Evolutionary conservation across 2,888 invertebrate genomes (phyloP), one percentile per base, ranked within the genome.

Genomic region (Rotaria magnacalcarata): DNA sequence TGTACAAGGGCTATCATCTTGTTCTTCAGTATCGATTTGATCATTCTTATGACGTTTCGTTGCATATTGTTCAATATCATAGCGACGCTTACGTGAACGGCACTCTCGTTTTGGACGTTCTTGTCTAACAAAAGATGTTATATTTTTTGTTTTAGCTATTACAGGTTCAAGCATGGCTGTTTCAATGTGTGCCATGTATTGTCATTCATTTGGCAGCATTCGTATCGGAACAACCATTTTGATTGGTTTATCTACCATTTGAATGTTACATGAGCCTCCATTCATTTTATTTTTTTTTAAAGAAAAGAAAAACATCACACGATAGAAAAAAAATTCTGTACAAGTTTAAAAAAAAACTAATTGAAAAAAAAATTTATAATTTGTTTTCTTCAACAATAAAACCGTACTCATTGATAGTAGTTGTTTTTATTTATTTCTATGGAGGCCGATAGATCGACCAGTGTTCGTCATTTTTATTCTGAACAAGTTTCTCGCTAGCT

Each of bases 391-490:
- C 14, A 14, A 50, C 8, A 50, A 8, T 50, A 50, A 50, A 11
- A 50, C 4, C 50, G 14, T 50, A 14, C 14, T 14, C 50, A 67
- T 34, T 34, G 10, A 34, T 67, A 6, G 34, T 67, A 34, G 67
- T 67, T 67, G n/a, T 67, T 27, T 67, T 11, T 67, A 27, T 67
- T 67, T 67, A 34, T 34, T 67, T 34, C 5, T 34, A 67, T 27
- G 67, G 67, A 67, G 67, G 67, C 8, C 67, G 67, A 67, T 67
- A 34, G 27, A 67, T 67, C 34, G 34, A 1, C 27, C 11, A 56
- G 34, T 67, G 67, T 67, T 67, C 67, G 67, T 67, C 67, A 67
- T 67, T 34, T 60, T 67, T 34, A 67, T 67, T 67, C 67, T 67
- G 34, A 34, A 67, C 16, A 67, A 34, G 4, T 67, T 67, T 34